Base-by-base conservation (phyloP, 2,113 vertebrate genomes). In the Candoia aspera region DNA sequence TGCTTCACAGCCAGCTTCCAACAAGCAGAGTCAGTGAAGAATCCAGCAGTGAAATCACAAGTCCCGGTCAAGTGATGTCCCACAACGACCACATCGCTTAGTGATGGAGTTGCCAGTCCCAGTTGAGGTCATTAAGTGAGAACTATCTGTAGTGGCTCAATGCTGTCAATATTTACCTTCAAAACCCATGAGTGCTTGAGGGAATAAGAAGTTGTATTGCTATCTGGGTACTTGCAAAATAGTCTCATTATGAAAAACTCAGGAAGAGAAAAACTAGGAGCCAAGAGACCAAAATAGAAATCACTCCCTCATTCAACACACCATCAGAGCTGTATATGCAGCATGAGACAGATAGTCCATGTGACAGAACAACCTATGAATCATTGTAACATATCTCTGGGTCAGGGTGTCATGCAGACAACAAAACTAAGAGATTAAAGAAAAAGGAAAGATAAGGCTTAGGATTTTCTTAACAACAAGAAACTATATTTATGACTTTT, bases 221-320 rank as follows among this genome's bases (percentile, higher is more conserved):
- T 92, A 54, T 21, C 42, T 84, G 13, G 79, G 19, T 33, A 46
- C 37, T 88, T 37, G 46, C n/a, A 89, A 84, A 84, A 84, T 89
- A 62, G 21, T 62, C 55, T 84, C 42, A 62, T 26, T 89, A 79
- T 84, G 57, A 91, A 87, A 90, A 3, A 79, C 49, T 1, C 46
- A 92, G n/a, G 24, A 87, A 90, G 83, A 90, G 91, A 92, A 94
- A 90, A 12, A 55, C 53, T 13, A 87, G 86, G 55, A 26, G 4
- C 88, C 49, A 86, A 64, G 24, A 86, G 73, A 83, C 6, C n/a
- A 86, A 91, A 91, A 91, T 91, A 90, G 55, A 54, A 58, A 91
- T 11, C 64, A 93, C 83, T 79, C 84, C 90, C 37, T 91, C 91
- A 91, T 13, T 0, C 58, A 54, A 6, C 59, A 8, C 10, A 15